A percentile compares a stretch with the other conserved stretches of the same genome.
These are phyloP conservation scores for Microplitis demolitor DNA, from an alignment of 1,140 invertebrate species.

Conservation along the genomic window DNA sequence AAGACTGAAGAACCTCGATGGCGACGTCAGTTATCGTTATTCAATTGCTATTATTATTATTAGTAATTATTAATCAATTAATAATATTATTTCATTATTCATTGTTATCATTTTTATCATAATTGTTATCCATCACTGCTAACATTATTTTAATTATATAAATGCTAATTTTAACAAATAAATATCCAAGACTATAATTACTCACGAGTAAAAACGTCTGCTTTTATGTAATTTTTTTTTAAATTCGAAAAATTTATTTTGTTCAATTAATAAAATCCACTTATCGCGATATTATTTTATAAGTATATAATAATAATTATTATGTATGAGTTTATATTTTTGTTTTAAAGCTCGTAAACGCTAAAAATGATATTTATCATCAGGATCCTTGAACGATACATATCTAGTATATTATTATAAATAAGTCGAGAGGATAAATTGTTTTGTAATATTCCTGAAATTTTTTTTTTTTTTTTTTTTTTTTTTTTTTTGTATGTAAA, in stretches of 20 bases:
- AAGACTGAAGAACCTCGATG: conserved; percentile 60
- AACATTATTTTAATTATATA: conserved; percentile 18
- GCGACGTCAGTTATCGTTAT: conserved; percentile 53
- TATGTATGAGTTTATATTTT: conserved; percentile 30
- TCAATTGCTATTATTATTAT: conserved; percentile 40
- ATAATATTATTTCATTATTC: conserved; percentile 34
- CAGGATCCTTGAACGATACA: conserved; percentile 24
- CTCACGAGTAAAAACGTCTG: too few relatives aligned
- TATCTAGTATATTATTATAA: not conserved
- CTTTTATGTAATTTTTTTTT: too few relatives aligned
- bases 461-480: too few relatives aligned
- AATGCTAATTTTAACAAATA: not conserved
- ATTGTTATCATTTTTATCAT: conserved; percentile 30
- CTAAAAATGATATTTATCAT: not conserved
- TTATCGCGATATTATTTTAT: conserved; percentile 25
- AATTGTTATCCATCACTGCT: conserved; percentile 10
- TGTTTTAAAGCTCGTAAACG: conserved; percentile 31
- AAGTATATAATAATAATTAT: conserved; percentile 16
- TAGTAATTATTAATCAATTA: conserved; percentile 34
- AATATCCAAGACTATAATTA: not conserved
- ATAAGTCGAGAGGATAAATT: too few relatives aligned
- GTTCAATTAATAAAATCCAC: not conserved
- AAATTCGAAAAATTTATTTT: too few relatives aligned
- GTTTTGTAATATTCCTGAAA: too few relatives aligned
- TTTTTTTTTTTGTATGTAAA: too few relatives aligned